phyloP scores from a whole-genome alignment of 2,113 vertebrate species.

The Gallinago media region DNA sequence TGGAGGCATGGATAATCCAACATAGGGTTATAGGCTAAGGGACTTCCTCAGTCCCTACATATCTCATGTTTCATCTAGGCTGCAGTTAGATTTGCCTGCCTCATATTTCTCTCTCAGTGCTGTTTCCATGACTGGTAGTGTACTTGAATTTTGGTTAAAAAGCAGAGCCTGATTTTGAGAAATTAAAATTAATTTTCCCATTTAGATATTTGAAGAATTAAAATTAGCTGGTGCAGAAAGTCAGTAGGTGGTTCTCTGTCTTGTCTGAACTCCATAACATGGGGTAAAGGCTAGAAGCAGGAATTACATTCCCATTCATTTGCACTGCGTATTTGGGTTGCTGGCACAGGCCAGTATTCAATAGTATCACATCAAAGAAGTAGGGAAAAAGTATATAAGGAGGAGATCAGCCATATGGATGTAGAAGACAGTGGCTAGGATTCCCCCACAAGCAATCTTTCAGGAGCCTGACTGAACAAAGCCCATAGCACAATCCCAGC shows the following conservation, averaged over 20 bases:
- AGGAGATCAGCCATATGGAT: neutral
- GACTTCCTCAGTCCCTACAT: neutral
- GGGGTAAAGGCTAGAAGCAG: neutral
- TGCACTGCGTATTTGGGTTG: neutral
- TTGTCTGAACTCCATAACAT: neutral
- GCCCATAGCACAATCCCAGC: neutral
- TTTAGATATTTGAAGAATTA: neutral
- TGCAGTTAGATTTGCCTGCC: neutral
- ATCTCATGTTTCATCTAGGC: neutral
- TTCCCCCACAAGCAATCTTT: neutral
- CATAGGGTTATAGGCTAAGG: neutral
- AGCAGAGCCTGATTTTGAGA: neutral
- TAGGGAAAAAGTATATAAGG: neutral
- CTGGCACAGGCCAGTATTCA: neutral
- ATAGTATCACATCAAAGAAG: too few relatives aligned
- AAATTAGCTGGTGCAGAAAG: neutral
- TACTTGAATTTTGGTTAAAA: neutral
- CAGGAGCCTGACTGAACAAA: neutral
- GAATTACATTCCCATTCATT: neutral
- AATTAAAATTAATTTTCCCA: neutral
- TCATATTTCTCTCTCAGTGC: neutral
- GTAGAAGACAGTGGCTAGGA: neutral
- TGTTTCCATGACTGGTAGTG: neutral
- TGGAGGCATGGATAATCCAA: neutral
- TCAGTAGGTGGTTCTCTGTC: neutral